phyloP scores from a whole-genome alignment of 2,888 invertebrate species.

The Hipparchia semele region DNA sequence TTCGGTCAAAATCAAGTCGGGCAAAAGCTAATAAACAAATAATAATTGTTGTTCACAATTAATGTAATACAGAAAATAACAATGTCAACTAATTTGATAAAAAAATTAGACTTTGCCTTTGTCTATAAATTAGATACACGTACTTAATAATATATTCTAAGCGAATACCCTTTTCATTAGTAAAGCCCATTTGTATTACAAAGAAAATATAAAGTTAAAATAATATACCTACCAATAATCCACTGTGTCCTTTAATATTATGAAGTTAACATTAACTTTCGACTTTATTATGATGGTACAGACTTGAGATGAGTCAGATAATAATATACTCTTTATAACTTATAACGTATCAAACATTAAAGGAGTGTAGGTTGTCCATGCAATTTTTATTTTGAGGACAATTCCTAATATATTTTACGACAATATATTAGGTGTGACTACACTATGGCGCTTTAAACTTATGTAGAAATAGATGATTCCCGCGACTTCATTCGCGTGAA shows the following conservation, averaged over 20 bases:
- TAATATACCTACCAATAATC: background rate
- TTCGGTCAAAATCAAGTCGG: too few relatives aligned
- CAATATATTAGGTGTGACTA: too few relatives aligned
- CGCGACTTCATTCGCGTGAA: too few relatives aligned
- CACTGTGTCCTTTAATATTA: background rate
- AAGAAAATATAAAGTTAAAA: conserved; percentile 11
- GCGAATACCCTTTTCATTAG: background rate
- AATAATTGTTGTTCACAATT: background rate
- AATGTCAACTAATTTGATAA: background rate
- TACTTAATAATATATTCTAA: background rate
- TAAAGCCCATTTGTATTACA: conserved; percentile 5
- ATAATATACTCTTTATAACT: conserved; percentile 2
- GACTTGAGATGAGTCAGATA: conserved; percentile 3
- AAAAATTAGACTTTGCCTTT: background rate
- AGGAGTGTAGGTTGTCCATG: background rate
- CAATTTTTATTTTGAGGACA: background rate
- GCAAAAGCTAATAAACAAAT: too few relatives aligned
- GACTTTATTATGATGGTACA: conserved; percentile 13
- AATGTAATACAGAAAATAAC: too few relatives aligned
- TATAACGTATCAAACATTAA: background rate
- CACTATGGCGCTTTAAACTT: too few relatives aligned
- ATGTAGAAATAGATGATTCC: too few relatives aligned
- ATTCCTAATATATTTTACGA: background rate
- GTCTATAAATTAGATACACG: background rate
- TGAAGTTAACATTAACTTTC: background rate